Conservation (phyloP, 2,888 invertebrate genomes). For the Harmothoe impar region DNA sequence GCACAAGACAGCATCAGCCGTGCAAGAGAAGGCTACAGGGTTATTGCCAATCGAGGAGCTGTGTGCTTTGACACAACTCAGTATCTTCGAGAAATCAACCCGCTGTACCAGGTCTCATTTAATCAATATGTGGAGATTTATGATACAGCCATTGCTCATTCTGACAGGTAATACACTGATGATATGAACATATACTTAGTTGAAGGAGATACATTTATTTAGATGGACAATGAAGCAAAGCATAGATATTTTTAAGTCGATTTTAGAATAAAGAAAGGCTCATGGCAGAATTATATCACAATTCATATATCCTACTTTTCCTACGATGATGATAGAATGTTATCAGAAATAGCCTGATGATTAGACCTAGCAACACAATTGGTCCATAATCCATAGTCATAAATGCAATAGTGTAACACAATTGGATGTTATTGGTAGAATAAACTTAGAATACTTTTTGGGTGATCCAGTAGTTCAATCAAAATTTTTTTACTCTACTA, state of each 20-base stretch:
- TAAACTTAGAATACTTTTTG: too few relatives aligned
- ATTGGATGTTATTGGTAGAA: too few relatives aligned
- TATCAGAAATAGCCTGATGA: too few relatives aligned
- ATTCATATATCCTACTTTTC: too few relatives aligned
- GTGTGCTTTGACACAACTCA: constrained; percentile 82
- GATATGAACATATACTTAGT: background rate
- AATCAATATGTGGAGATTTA: constrained; percentile 79
- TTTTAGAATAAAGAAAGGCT: background rate
- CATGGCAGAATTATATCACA: too few relatives aligned
- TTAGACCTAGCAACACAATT: too few relatives aligned
- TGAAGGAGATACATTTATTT: background rate
- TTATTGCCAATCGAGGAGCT: constrained; percentile 81
- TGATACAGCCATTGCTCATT: constrained; percentile 81
- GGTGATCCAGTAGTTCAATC: too few relatives aligned
- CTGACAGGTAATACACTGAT: constrained; percentile 79
- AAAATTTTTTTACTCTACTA: too few relatives aligned
- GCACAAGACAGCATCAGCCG: constrained; percentile 78
- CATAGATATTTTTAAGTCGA: background rate
- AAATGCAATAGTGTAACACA: too few relatives aligned
- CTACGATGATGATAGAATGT: too few relatives aligned
- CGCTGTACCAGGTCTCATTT: constrained; percentile 81
- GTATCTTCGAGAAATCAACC: constrained; percentile 81
- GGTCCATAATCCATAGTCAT: too few relatives aligned
- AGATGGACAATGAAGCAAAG: background rate
- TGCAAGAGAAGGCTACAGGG: constrained; percentile 80